Conservation (phyloP, 2,797 vertebrate species). For the Gobionotothen gibberifrons region DNA sequence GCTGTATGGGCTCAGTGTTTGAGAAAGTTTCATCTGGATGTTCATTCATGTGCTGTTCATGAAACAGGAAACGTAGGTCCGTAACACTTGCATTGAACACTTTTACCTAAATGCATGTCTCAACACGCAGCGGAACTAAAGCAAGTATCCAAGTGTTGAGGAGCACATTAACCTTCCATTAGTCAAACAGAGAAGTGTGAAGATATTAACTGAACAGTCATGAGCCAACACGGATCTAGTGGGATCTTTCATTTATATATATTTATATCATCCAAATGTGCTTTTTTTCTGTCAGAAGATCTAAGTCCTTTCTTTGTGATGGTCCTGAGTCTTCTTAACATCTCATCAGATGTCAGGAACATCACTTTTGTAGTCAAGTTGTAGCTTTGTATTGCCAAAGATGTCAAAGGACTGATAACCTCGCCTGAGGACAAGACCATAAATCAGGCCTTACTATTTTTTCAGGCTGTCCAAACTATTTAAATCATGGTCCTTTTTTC, state of each 20-base stretch:
- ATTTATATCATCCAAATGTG: background rate
- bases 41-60: constrained; percentile 5
- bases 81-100: background rate
- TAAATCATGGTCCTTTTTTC: background rate
- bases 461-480: background rate
- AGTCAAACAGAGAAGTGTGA: background rate
- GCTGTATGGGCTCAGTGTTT: constrained; percentile 11
- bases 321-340: constrained; percentile 38
- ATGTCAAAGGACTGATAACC: background rate
- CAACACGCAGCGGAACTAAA: constrained; percentile 5
- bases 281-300: background rate
- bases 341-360: constrained; percentile 11
- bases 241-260: background rate
- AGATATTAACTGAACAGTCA: background rate
- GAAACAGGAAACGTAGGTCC: constrained; percentile 9
- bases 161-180: background rate
- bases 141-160: background rate
- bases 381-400: background rate
- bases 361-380: background rate
- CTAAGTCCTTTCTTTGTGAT: background rate
- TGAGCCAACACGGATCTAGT: background rate
- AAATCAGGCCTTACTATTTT: background rate
- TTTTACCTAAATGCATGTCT: background rate
- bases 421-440: background rate
- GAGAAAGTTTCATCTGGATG: constrained; percentile 16